These are phyloP conservation scores for Megalopta genalis DNA, from an alignment of 1,140 invertebrate species.

Conservation along the genomic window DNA sequence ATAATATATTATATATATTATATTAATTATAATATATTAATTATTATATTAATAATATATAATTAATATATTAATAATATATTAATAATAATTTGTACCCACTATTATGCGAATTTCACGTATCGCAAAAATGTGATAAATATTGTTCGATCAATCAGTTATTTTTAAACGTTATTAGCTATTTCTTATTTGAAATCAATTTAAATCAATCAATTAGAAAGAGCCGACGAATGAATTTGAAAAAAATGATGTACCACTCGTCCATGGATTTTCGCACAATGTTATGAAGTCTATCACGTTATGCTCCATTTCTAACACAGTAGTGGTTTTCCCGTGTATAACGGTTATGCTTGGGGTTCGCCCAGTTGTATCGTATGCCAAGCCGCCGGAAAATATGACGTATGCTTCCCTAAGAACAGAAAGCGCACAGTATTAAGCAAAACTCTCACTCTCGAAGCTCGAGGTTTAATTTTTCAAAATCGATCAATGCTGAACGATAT, in stretches of 20 bases:
- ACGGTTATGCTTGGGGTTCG: constrained; percentile 97
- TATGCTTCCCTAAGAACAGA: constrained; percentile 87
- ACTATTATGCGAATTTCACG: too few species aligned
- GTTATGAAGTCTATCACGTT: constrained; percentile 98
- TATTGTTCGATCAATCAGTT: too few species aligned
- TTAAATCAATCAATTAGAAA: neutral
- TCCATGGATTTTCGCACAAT: constrained; percentile 95
- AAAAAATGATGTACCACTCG: constrained; percentile 85
- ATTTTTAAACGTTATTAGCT: too few species aligned
- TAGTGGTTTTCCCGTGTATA: constrained; percentile 96
- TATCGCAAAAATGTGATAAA: too few species aligned
- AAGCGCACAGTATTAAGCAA: neutral
- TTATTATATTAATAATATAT: too few species aligned
- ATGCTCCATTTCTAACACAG: constrained; percentile 99
- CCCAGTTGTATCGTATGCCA: constrained; percentile 93
- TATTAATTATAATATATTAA: too few species aligned
- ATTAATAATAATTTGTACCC: too few species aligned
- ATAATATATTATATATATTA: too few species aligned
- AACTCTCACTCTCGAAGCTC: neutral
- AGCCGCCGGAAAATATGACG: constrained; percentile 97
- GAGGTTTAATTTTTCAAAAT: neutral
- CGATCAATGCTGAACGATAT: neutral
- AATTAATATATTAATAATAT: too few species aligned
- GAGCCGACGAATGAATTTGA: neutral
- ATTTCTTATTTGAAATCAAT: neutral